Conservation (phyloP, 2,797 vertebrate genomes). For the Anas bernieri region DNA sequence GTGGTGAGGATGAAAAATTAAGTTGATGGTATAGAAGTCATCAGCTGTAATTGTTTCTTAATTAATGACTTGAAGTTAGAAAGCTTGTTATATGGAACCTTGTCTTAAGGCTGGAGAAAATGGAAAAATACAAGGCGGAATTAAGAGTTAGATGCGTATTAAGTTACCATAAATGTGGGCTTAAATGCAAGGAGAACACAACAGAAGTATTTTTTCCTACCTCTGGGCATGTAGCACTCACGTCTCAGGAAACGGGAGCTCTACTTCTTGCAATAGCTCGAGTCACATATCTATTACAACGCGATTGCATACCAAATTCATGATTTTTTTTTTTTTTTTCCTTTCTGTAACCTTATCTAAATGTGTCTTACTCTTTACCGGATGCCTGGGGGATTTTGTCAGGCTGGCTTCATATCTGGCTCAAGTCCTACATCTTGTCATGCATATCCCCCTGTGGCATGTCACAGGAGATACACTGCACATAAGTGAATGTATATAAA, state of each 20-base stretch:
- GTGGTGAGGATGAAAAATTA: conserved; percentile 33
- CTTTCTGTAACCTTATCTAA: conserved; percentile 17
- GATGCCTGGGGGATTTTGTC: conserved; percentile 34
- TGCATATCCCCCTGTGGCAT: background rate
- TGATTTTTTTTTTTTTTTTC: background rate
- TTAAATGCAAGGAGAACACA: background rate
- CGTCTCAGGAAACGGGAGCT: background rate
- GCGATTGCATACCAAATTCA: background rate
- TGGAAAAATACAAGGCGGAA: conserved; percentile 27
- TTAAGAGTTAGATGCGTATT: background rate
- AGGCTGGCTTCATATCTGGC: conserved; percentile 16
- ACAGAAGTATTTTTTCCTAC: background rate
- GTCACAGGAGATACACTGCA: background rate
- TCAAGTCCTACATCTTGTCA: background rate
- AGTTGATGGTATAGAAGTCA: conserved; percentile 36
- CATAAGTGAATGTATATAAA: background rate
- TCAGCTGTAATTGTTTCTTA: conserved; percentile 55
- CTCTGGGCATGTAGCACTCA: background rate
- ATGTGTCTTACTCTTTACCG: background rate
- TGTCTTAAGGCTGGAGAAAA: conserved; percentile 3
- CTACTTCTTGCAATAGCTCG: background rate
- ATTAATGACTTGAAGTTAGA: conserved; percentile 33
- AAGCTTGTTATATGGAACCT: background rate
- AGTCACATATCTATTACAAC: background rate
- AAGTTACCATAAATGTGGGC: background rate